A percentile compares a stretch with the other conserved stretches of the same genome.
Evolutionary conservation across 1,140 invertebrate species (phyloP).

Genomic region (Hetaerina americana): DNA sequence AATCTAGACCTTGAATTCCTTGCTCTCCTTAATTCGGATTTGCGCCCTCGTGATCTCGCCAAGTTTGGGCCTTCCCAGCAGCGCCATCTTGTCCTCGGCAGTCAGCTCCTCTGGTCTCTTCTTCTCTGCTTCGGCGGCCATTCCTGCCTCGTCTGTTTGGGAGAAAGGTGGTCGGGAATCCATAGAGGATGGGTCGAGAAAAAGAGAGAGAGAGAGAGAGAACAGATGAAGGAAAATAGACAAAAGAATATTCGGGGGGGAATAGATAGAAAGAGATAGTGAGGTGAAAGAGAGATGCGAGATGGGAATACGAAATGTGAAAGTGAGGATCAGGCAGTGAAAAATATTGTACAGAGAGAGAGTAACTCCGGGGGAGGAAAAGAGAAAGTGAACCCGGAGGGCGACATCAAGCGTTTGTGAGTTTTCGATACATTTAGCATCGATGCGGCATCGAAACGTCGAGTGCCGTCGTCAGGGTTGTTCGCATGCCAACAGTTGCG

Average conservation of each 20-base stretch:
- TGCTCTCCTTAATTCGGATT: constrained; percentile 89
- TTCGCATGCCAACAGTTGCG: no score
- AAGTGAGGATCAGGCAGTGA: no score
- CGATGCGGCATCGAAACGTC: no score
- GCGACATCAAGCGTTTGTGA: no score
- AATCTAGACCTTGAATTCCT: constrained; percentile 83
- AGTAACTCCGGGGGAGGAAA: no score
- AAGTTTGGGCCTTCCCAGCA: constrained; percentile 78
- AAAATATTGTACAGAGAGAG: no score
- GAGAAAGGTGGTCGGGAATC: constrained; percentile 16
- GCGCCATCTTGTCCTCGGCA: constrained; percentile 73
- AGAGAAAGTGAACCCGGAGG: no score
- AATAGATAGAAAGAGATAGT: neutral
- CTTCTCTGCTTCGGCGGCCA: constrained; percentile 43
- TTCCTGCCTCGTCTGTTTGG: constrained; percentile 40
- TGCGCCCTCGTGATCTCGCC: constrained; percentile 72
- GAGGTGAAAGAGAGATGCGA: neutral
- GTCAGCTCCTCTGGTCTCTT: constrained; percentile 47
- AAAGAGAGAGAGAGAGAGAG: neutral
- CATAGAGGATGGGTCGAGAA: neutral
- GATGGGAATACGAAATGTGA: no score
- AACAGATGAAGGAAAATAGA: neutral
- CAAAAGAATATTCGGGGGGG: neutral
- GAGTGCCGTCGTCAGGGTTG: no score
- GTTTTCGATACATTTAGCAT: no score